Conservation (phyloP, 1,140 invertebrate genomes). For the Phenacoccus solenopsis region DNA sequence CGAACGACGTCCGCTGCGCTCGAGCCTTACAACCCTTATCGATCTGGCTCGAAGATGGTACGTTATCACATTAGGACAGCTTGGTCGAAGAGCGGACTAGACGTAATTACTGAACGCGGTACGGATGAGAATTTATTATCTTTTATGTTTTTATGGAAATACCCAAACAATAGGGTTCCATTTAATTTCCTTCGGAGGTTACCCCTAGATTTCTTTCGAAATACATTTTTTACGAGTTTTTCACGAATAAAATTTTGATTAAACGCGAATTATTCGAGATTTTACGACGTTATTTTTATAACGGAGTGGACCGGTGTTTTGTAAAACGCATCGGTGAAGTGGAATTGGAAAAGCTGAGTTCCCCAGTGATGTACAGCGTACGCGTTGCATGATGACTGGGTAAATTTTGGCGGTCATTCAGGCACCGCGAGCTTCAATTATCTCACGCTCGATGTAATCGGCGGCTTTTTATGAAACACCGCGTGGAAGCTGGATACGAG, state of each 20-base stretch:
- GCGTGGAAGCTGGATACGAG: no score
- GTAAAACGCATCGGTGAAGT: neutral
- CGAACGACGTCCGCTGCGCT: neutral
- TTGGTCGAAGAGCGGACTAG: neutral
- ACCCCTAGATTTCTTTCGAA: neutral
- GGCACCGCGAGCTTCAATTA: neutral
- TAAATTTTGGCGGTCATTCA: neutral
- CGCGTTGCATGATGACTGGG: neutral
- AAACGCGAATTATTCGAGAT: conserved; percentile 1
- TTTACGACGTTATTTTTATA: neutral
- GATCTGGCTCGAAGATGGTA: neutral
- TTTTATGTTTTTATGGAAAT: conserved; percentile 3
- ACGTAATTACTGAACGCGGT: neutral
- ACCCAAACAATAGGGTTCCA: neutral
- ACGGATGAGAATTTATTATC: neutral
- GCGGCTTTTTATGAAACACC: neutral
- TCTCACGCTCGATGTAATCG: neutral
- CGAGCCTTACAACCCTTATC: neutral
- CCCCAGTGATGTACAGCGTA: neutral
- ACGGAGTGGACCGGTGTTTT: neutral
- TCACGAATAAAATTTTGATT: neutral
- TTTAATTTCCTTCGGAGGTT: neutral
- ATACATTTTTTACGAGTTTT: neutral
- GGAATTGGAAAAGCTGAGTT: neutral
- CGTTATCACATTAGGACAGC: neutral